Evolutionary conservation across 1,140 invertebrate genomes (phyloP).

Genomic region (Aphelenchoides fujianensis): DNA sequence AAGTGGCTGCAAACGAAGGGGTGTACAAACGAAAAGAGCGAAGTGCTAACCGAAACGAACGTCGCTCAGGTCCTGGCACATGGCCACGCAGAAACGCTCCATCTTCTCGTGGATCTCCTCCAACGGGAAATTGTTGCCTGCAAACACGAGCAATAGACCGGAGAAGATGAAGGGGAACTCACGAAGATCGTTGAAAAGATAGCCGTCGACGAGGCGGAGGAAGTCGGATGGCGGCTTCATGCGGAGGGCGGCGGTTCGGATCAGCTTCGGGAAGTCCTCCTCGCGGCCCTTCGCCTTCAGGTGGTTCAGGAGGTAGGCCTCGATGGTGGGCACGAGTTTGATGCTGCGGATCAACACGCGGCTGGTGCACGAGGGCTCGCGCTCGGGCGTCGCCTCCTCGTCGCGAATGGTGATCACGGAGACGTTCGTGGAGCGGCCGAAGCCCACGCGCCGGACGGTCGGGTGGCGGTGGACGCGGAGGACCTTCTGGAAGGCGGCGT

Average conservation of each 20-base stretch:
- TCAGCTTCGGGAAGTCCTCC: neutral
- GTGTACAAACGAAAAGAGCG: no score
- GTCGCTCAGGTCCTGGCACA: constrained; percentile 13
- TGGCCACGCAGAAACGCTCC: neutral
- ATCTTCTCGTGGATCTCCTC: constrained; percentile 11
- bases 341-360: neutral
- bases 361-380: neutral
- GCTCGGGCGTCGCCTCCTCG: neutral
- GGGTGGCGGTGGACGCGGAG: neutral
- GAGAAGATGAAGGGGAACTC: neutral
- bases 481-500: neutral
- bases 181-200: constrained; percentile 21
- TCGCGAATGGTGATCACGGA: neutral
- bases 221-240: constrained; percentile 20
- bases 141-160: neutral
- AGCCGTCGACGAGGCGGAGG: constrained; percentile 15
- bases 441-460: neutral
- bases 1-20: neutral
- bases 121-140: constrained; percentile 4
- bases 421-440: neutral
- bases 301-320: constrained; percentile 16
- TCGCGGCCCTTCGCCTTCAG: neutral
- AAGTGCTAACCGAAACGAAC: constrained; percentile 11
- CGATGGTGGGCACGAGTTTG: constrained; percentile 20
- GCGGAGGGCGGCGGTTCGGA: neutral